A percentile compares a stretch with the other conserved stretches of the same genome.
These are phyloP conservation scores for Drosophila subobscura DNA, from an alignment of 1,140 invertebrate species.

Conservation along the genomic window DNA sequence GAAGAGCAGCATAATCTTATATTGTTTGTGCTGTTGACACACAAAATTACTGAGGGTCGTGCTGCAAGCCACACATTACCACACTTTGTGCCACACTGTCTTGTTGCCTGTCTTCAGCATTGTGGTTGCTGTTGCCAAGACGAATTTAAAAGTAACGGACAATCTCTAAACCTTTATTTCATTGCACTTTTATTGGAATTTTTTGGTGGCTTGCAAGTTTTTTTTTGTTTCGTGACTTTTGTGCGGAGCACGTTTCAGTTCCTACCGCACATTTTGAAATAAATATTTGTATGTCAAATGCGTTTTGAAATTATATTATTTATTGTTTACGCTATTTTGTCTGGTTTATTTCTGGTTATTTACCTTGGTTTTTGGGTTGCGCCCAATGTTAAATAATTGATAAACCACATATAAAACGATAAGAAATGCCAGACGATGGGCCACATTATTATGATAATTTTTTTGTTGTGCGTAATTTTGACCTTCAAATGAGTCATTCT, in stretches of 20 bases:
- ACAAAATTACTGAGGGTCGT: conserved; percentile 26
- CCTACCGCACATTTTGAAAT: conserved; percentile 22
- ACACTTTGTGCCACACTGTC: conserved; percentile 3
- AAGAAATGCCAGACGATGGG: conserved; percentile 3
- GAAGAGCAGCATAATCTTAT: conserved; percentile 23
- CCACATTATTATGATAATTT: conserved; percentile 15
- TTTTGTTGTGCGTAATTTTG: conserved; percentile 15
- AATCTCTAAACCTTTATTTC: conserved; percentile 29
- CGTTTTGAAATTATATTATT: conserved; percentile 38
- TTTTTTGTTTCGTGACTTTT: conserved; percentile 48
- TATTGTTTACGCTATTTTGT: background rate
- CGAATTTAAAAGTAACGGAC: background rate
- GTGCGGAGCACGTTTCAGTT: conserved; percentile 6
- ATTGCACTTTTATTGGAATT: conserved; percentile 27
- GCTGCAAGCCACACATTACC: conserved; percentile 7
- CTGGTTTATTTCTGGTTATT: conserved; percentile 1
- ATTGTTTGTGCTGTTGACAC: conserved; percentile 29
- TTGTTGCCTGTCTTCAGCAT: background rate
- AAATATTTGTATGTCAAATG: conserved; percentile 57
- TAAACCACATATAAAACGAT: conserved; percentile 26
- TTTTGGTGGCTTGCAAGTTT: conserved; percentile 34
- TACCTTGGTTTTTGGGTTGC: conserved; percentile 21
- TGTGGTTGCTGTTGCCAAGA: background rate
- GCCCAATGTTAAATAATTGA: conserved; percentile 29
- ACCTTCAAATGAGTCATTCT: conserved; percentile 28